Conservation (phyloP, 2,113 vertebrate species). For the Scatophagus argus region DNA sequence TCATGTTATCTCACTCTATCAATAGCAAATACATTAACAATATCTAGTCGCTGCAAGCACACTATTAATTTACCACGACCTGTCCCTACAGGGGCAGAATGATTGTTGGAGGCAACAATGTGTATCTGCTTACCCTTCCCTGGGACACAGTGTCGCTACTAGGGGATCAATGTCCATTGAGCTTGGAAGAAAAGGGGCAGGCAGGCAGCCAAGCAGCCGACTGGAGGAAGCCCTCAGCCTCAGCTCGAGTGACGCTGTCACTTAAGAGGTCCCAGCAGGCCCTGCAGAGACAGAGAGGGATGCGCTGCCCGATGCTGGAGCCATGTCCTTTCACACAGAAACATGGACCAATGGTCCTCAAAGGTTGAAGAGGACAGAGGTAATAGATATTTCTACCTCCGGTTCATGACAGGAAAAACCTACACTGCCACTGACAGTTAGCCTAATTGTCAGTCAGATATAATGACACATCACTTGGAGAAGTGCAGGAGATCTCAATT, state of each 20-base stretch:
- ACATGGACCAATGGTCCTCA: constrained; percentile 65
- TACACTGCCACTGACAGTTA: constrained; percentile 46
- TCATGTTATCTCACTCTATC: constrained; percentile 90
- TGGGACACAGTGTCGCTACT: constrained; percentile 87
- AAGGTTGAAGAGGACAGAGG: constrained; percentile 80
- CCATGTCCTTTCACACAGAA: constrained; percentile 72
- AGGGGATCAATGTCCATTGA: constrained; percentile 89
- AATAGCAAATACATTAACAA: constrained; percentile 91
- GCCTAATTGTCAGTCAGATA: constrained; percentile 58
- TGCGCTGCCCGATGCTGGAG: constrained; percentile 70
- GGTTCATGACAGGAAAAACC: constrained; percentile 66
- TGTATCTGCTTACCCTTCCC: constrained; percentile 86
- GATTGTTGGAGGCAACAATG: constrained; percentile 90
- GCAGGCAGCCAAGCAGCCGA: constrained; percentile 77
- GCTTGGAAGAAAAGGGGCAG: constrained; percentile 70
- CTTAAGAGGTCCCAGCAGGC: constrained; percentile 78
- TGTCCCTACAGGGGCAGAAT: constrained; percentile 87
- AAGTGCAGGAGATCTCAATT: constrained; percentile 17
- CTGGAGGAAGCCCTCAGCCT: constrained; percentile 70
- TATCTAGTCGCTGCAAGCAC: constrained; percentile 89
- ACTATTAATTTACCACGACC: constrained; percentile 90
- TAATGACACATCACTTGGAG: constrained; percentile 43
- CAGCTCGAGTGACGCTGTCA: constrained; percentile 80
- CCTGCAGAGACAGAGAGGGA: constrained; percentile 71
- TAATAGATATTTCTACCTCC: constrained; percentile 68